Evolutionary conservation across 2,113 vertebrate genomes (phyloP), one percentile per base, ranked within the genome.

Genomic region (Centrocercus urophasianus): DNA sequence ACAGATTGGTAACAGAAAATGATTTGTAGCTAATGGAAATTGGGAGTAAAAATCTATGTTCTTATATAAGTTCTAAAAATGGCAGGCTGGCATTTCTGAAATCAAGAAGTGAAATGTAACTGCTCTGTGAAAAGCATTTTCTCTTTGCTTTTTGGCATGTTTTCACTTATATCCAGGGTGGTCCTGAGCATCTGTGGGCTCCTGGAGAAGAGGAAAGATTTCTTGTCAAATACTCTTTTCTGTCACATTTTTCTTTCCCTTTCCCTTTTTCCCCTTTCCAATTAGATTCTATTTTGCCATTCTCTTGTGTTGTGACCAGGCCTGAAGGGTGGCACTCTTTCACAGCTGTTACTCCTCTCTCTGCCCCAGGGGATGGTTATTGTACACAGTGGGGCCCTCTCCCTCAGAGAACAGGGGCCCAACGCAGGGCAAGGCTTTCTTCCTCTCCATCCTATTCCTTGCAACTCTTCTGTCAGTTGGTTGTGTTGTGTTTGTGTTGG

Each of bases 141-240:
- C 88, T 91, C 69, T 72, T 89, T 70, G 56, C 30, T 89, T 92
- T 83, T 92, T 93, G 92, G 83, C 66, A 48, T 91, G 69, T 83
- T 96, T 90, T 90, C 85, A 89, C 69, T 95, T 93, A 88, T 78
- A 93, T 81, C 52, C 83, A 95, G 91, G 94, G 95, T 96, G 94
- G 94, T 94, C 94, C 73, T 78, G 38, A 78, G 86, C 40, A 90
- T 78, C 14, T 95, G 94, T 93, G 88, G 86, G 69, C 83, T 93
- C 70, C 38, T 52, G 3, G 6, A 93, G 83, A 93, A 50, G 52
- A 78, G 52, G 60, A 88, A 83, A 83, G 52, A 69, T 60, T 95
- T 88, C 64, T 93, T 81, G 84, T 83, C 38, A 74, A 90, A 71
- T 88, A 76, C 50, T 85, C 50, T 45, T 91, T 82, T 89, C 28